Conservation (phyloP, 2,888 invertebrate species). For the Metellina segmentata region DNA sequence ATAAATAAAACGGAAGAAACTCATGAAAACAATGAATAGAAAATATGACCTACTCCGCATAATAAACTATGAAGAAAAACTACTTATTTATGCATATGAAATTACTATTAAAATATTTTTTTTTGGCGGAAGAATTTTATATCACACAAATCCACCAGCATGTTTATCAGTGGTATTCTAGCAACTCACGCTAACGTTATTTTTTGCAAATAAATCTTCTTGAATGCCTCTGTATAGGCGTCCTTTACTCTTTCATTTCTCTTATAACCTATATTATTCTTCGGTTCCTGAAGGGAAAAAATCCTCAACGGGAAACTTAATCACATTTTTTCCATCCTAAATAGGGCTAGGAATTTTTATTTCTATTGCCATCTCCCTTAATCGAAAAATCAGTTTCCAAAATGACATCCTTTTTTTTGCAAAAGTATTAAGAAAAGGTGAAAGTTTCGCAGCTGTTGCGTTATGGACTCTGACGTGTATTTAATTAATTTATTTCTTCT, state of each 20-base stretch:
- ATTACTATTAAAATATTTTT: too few relatives aligned
- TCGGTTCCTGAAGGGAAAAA: neutral
- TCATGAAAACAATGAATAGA: too few relatives aligned
- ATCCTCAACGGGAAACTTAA: neutral
- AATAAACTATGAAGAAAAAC: too few relatives aligned
- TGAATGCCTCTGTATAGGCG: neutral
- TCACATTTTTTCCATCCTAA: neutral
- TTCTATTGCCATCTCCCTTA: neutral
- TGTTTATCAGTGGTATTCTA: too few relatives aligned
- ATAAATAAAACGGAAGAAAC: too few relatives aligned
- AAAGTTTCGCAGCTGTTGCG: slow-evolving; percentile 12
- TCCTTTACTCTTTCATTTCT: neutral
- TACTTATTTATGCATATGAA: too few relatives aligned
- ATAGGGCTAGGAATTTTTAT: neutral
- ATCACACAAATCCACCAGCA: too few relatives aligned
- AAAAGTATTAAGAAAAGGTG: neutral
- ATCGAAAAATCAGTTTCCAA: neutral
- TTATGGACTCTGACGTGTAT: slow-evolving; percentile 4
- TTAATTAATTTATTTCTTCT: slow-evolving; percentile 1
- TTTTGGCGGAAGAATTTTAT: too few relatives aligned
- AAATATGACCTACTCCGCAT: too few relatives aligned
- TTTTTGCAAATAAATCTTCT: neutral
- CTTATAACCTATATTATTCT: neutral
- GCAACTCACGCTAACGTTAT: neutral
- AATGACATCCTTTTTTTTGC: neutral